Evolutionary conservation across 2,113 vertebrate species (phyloP).

Genomic region (Myanophis thanlyinensis): DNA sequence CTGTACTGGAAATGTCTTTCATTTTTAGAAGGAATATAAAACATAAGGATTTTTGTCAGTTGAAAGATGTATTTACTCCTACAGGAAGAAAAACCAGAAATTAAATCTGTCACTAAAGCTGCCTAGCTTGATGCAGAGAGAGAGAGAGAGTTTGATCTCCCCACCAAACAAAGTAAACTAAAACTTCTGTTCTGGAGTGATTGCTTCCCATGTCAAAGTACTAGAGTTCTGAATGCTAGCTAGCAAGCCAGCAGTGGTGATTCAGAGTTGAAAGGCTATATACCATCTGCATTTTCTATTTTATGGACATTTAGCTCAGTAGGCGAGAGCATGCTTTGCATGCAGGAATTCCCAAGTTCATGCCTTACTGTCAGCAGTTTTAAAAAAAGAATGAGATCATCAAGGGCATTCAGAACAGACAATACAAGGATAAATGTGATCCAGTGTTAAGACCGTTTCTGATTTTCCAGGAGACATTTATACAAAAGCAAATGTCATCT

Average conservation of each 20-base stretch:
- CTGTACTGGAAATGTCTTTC: conserved; percentile 50
- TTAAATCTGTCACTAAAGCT: conserved; percentile 59
- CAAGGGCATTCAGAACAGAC: neutral
- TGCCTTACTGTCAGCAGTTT: neutral
- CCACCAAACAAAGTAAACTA: conserved; percentile 41
- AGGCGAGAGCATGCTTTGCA: neutral
- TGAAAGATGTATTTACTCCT: conserved; percentile 64
- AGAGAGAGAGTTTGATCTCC: conserved; percentile 38
- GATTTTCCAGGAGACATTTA: neutral
- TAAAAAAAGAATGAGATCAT: neutral
- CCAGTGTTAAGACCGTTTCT: neutral
- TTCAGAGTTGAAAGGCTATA: neutral
- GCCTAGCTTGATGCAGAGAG: conserved; percentile 15
- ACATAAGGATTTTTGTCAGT: conserved; percentile 37
- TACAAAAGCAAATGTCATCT: neutral
- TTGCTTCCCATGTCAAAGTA: conserved; percentile 34
- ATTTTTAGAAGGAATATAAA: conserved; percentile 42
- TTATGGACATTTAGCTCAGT: neutral
- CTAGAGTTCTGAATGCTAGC: conserved; percentile 12
- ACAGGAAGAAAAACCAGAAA: conserved; percentile 59
- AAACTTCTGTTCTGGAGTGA: conserved; percentile 35
- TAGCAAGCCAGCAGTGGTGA: conserved; percentile 13
- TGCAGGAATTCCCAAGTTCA: neutral
- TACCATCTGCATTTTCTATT: conserved; percentile 19
- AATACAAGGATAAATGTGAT: neutral